phyloP scores from a whole-genome alignment of 1,140 invertebrate genomes.

The Drosophila mauritiana region DNA sequence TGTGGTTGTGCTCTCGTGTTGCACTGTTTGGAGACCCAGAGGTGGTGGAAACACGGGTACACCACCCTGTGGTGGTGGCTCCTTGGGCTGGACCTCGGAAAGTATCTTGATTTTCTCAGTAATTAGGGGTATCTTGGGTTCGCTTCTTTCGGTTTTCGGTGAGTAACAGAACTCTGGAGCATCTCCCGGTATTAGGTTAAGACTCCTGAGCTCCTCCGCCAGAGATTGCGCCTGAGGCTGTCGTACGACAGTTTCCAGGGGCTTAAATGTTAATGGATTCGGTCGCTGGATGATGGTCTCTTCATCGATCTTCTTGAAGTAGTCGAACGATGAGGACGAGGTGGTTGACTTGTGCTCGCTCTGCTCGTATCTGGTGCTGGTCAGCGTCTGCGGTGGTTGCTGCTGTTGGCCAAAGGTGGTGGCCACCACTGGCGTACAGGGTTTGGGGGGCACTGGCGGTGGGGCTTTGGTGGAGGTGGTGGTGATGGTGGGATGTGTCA shows the following conservation, averaged over 20 bases:
- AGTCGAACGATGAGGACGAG: slow-evolving; percentile 85
- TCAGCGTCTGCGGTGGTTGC: slow-evolving; percentile 48
- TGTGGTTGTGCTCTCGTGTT: slow-evolving; percentile 63
- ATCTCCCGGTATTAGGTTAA: slow-evolving; percentile 88
- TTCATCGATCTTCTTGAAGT: slow-evolving; percentile 86
- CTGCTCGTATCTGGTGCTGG: slow-evolving; percentile 69
- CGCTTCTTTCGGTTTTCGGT: slow-evolving; percentile 85
- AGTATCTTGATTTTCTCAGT: slow-evolving; percentile 88
- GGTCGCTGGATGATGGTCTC: slow-evolving; percentile 59
- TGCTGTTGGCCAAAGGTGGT: slow-evolving; percentile 49
- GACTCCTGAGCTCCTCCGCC: slow-evolving; percentile 83
- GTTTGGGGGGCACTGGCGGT: slow-evolving; percentile 74
- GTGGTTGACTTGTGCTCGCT: slow-evolving; percentile 82
- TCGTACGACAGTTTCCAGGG: slow-evolving; percentile 60
- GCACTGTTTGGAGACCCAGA: slow-evolving; percentile 57
- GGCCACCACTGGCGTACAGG: slow-evolving; percentile 59
- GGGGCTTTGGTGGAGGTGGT: slow-evolving; percentile 56
- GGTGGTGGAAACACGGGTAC: slow-evolving; percentile 35
- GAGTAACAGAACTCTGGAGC: slow-evolving; percentile 90
- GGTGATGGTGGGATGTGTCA: slow-evolving; percentile 21
- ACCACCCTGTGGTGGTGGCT: slow-evolving; percentile 86
- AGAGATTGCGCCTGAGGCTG: slow-evolving; percentile 54
- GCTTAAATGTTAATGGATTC: slow-evolving; percentile 63
- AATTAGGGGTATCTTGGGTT: slow-evolving; percentile 85
- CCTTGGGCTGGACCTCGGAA: slow-evolving; percentile 87